Base-by-base conservation (phyloP, 2,797 vertebrate species). In the Poecilia wingei region DNA sequence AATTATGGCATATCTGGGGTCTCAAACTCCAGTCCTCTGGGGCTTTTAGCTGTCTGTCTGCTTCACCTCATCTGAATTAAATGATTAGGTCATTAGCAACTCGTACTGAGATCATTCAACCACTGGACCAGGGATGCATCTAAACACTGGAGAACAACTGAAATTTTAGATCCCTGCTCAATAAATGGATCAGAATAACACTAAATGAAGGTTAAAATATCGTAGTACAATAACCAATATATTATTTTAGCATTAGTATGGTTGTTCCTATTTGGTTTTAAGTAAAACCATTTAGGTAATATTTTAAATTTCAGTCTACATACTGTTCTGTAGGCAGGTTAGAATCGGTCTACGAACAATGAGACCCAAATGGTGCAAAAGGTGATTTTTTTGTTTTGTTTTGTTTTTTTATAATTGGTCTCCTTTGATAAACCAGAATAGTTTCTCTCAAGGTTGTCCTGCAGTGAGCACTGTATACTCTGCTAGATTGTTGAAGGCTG, bases 61-160 rank as follows among this genome's bases (percentile, higher is more conserved):
- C 55, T 57, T 57, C 55, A 57, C 53, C 55, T 57, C 55, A 57
- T 57, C 55, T 57, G 55, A 57, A 57, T 57, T 57, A 57, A 57
- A 57, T 57, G 55, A 57, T 57, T 57, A 28, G 12, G 55, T 57
- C 12, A 57, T 57, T 28, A 57, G 55, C 12, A 28, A 57, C n/a
- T 55, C 25, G 25, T 55, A 12, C 53, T 55, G 53, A 55, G 25
- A n/a, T 55, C 25, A 55, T 55, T n/a, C 51, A 53, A 25, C 22
- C 51, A 53, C 8, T 53, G 8, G 51, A 53, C 51, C 51, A 53
- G 51, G 22, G 51, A 25, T 53, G 22, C 51, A 53, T 53, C 51
- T 53, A 53, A 25, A 53, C 51, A 25, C 22, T 25, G 51, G 51
- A 53, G 51, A 25, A 53, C 51, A 53, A 25, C 51, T 53, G 51